Conservation (phyloP, 2,888 invertebrate genomes). For the Eucriotettix oculatus region DNA sequence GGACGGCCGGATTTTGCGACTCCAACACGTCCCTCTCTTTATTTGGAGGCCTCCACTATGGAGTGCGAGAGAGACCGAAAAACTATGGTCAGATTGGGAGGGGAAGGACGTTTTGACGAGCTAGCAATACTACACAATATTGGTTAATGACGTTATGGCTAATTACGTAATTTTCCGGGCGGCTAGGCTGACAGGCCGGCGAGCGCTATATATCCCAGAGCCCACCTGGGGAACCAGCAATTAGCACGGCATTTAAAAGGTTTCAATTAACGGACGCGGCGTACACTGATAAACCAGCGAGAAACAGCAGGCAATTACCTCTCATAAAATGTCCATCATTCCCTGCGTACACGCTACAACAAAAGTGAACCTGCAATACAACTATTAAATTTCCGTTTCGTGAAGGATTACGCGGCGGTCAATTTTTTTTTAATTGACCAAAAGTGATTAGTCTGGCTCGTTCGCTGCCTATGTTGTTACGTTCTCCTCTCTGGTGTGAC, state of each 20-base stretch:
- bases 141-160: conserved; percentile 9
- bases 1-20: background rate
- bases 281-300: background rate
- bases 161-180: conserved; percentile 12
- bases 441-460: too few relatives aligned
- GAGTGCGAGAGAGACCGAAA: background rate
- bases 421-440: too few relatives aligned
- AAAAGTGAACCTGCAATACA: too few relatives aligned
- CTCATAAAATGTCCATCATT: background rate
- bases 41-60: background rate
- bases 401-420: too few relatives aligned
- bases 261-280: background rate
- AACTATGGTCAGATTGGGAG: background rate
- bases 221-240: background rate
- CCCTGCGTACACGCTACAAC: background rate
- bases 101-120: background rate
- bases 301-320: background rate
- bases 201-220: background rate
- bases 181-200: background rate
- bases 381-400: too few relatives aligned
- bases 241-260: background rate
- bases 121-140: conserved; percentile 2
- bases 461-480: too few relatives aligned
- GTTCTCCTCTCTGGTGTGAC: too few relatives aligned
- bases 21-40: background rate